These are phyloP conservation scores for Chironomus tepperi DNA, from an alignment of 1,140 invertebrate genomes.

Conservation along the genomic window DNA sequence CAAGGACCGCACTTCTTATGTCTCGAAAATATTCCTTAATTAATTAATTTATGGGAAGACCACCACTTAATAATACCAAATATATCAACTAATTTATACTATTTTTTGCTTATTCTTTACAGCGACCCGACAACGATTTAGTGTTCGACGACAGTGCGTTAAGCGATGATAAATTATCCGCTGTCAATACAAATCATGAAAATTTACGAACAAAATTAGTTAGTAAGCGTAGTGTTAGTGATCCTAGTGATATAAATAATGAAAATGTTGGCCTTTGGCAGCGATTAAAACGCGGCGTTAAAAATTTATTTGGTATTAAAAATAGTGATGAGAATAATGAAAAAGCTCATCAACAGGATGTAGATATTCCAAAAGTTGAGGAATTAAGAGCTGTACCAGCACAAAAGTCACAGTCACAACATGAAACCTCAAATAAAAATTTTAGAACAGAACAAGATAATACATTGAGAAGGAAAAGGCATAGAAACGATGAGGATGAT, in stretches of 20 bases:
- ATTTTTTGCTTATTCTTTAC: neutral
- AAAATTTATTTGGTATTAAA: neutral
- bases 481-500: neutral
- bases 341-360: neutral
- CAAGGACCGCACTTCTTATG: neutral
- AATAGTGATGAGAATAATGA: neutral
- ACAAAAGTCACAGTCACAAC: too few relatives aligned
- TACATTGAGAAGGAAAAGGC: too few relatives aligned
- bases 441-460: too few relatives aligned
- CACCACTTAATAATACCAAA: neutral
- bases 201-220: conserved; percentile 4
- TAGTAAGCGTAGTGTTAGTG: conserved; percentile 19
- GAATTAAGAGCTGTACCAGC: neutral
- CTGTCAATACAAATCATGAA: neutral
- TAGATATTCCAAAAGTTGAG: neutral
- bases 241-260: neutral
- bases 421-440: too few relatives aligned
- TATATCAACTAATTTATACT: neutral
- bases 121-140: neutral
- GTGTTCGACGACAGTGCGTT: neutral
- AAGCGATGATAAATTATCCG: neutral
- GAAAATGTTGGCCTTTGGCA: neutral
- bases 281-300: neutral
- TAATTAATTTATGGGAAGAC: conserved; percentile 3
- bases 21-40: neutral